Percentiles rank a stretch among this genome's conserved stretches.
Evolutionary conservation across 2,888 invertebrate genomes (phyloP).

Genomic region (Acheta domesticus): DNA sequence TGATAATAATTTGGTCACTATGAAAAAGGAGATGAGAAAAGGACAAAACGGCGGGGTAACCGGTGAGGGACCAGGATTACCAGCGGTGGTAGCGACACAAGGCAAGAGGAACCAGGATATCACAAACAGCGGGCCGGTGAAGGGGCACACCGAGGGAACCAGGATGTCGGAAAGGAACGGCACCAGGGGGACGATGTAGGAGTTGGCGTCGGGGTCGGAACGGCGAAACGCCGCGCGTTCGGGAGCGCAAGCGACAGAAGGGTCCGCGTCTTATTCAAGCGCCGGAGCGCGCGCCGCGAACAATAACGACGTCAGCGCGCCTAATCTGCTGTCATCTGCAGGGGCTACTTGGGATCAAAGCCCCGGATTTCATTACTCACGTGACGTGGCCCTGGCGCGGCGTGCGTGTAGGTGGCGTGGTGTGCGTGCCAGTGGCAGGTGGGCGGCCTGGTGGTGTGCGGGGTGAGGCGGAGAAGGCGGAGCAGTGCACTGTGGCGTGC

Average conservation of each 20-base stretch:
- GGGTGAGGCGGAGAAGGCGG: too few species aligned
- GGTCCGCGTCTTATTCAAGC: not conserved
- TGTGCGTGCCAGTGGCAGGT: too few species aligned
- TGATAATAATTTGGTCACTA: too few species aligned
- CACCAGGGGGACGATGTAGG: not conserved
- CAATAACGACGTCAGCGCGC: conserved; percentile 1
- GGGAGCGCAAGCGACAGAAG: not conserved
- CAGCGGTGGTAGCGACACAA: too few species aligned
- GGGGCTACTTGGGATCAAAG: conserved; percentile 9
- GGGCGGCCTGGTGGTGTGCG: too few species aligned
- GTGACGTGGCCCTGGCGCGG: not conserved
- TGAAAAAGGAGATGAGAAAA: too few species aligned
- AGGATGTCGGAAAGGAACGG: not conserved
- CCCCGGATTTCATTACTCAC: not conserved
- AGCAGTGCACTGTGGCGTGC: too few species aligned
- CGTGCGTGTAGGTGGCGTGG: too few species aligned
- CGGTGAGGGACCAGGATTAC: too few species aligned
- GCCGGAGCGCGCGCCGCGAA: not conserved
- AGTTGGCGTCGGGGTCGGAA: not conserved
- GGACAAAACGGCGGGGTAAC: too few species aligned
- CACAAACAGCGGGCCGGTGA: not conserved
- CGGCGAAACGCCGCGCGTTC: not conserved
- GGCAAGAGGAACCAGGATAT: not conserved
- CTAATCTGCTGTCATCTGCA: conserved; percentile 18
- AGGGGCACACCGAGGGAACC: not conserved